Base-by-base conservation (phyloP, 2,888 invertebrate genomes). In the Reticulitermes lucifugus region DNA sequence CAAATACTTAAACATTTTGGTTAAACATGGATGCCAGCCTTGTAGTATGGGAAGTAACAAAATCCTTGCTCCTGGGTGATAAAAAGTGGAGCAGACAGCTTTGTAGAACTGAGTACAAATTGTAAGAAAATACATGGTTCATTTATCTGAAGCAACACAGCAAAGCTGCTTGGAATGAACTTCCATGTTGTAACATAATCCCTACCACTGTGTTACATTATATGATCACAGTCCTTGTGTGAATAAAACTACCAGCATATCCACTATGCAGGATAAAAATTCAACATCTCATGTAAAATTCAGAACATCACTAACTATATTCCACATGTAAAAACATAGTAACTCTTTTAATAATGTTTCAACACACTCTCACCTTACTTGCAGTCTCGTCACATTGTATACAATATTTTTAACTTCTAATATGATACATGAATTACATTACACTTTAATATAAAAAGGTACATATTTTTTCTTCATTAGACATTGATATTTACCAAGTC, bases 381-480 rank as follows among this genome's bases (percentile, higher is more conserved):
- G 59, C 29, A 79, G 79, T 79, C 79, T 79, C 51, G 29, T 41
- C 35, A 75, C 75, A 75, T 2, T 41, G 41, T 75, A 75, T 75
- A 43, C 46, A 46, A 9, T 65, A 70, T 35, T 80, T 60, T 60
- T 7, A n/a, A 35, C 12, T 55, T 29, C 51, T 79, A 35, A 25
- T 70, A 70, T 70, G n/a, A 43, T 70, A 81, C 70, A 81, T 81
- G 70, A 70, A 81, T 46, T 81, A 70, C 70, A 65, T 81, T 81
- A 81, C 70, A 65, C 59, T 51, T 81, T 22, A 81, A 81, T 81
- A 81, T 81, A 81, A 81, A 81, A 81, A 81, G 81, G 81, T 81
- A 81, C 81, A 60, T 41, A 59, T 9, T 60, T 55, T 79, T 79
- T 79, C 41, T 35, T 80, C 51, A 46, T 80, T 41, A 80, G 59